Evolutionary conservation across 2,113 vertebrate species (phyloP), one percentile per base, ranked within the genome.

Genomic region (Cyrtonyx montezumae): DNA sequence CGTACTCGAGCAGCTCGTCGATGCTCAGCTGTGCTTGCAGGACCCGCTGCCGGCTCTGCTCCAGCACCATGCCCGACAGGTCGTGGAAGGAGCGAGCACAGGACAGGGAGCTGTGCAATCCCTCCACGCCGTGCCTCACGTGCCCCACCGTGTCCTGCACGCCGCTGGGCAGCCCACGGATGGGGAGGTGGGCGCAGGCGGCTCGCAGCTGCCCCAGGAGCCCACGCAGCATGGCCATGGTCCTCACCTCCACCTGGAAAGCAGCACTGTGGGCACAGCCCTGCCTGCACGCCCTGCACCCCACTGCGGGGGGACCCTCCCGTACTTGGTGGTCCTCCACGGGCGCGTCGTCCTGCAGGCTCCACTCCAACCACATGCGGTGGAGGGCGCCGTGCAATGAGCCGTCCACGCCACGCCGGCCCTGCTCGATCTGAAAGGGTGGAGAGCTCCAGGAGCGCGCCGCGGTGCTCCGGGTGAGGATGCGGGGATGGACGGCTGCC

Each of bases 131-230:
- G 20, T 61, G 96, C 34, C 96, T 93, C 3, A 99, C 97, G 2
- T 90, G 98, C 74, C 96, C 97, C 3, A 97, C 98, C 36, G 98
- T 98, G 28, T 99, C 98, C 96, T 98, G 98, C 63, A 99, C 92
- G 2, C 96, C 89, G 43, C 83, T 6, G 1, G 99, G 99, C n/a
- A 99, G 97, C 2, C 98, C 98, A 3, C 43, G 14, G 46, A 98
- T 59, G 21, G 98, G 97, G 71, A 99, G 97, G 2, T 16, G 92
- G 91, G 49, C 20, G 40, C 98, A 98, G 2, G 98, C 95, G 0
- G 93, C 45, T 7, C 95, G 98, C 69, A 99, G 96, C 96, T 99
- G 99, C 22, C 95, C 96, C 10, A 98, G 98, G 18, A 99, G 83
- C 32, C 97, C 97, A 0, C 89, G 98, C 28, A 98, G 97, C 99